A percentile compares a stretch with the other conserved stretches of the same genome.
Conservation (phyloP, 2,888 invertebrate genomes). For the Argyresthia goedartella region DNA sequence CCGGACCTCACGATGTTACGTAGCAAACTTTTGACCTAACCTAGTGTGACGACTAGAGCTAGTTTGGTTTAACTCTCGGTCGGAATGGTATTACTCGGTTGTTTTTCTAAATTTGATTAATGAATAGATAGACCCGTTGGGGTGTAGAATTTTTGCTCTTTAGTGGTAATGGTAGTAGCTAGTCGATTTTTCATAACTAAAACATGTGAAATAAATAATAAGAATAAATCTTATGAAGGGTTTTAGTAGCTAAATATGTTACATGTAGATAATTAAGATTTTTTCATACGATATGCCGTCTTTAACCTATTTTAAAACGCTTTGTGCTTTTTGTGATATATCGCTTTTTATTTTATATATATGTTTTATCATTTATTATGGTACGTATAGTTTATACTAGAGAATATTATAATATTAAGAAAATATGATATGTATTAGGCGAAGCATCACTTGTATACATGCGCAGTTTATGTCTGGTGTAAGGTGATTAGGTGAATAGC, state of each 20-base stretch:
- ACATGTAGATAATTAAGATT: neutral
- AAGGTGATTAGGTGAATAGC: neutral
- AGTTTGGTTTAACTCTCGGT: constrained; percentile 35
- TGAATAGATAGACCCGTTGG: constrained; percentile 30
- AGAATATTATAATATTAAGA: neutral
- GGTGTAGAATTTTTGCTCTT: constrained; percentile 36
- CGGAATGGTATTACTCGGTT: constrained; percentile 60
- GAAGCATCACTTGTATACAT: constrained; percentile 1
- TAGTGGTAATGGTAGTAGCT: constrained; percentile 58
- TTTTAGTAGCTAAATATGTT: constrained; percentile 1
- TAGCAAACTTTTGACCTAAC: constrained; percentile 38
- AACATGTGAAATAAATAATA: constrained; percentile 1
- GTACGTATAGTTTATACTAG: neutral
- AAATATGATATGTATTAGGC: neutral
- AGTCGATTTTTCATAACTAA: constrained; percentile 18
- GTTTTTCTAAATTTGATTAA: constrained; percentile 24
- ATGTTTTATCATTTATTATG: neutral
- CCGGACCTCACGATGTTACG: constrained; percentile 27
- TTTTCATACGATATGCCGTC: too few relatives aligned
- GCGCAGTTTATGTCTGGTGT: neutral
- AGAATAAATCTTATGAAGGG: too few relatives aligned
- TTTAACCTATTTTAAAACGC: constrained; percentile 31
- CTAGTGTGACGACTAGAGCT: constrained; percentile 25
- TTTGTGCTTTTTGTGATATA: constrained; percentile 64
- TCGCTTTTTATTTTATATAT: constrained; percentile 51